A percentile compares a stretch with the other conserved stretches of the same genome.
Evolutionary conservation across 1,140 invertebrate genomes (phyloP).

Genomic region (Phocides pigmalion): DNA sequence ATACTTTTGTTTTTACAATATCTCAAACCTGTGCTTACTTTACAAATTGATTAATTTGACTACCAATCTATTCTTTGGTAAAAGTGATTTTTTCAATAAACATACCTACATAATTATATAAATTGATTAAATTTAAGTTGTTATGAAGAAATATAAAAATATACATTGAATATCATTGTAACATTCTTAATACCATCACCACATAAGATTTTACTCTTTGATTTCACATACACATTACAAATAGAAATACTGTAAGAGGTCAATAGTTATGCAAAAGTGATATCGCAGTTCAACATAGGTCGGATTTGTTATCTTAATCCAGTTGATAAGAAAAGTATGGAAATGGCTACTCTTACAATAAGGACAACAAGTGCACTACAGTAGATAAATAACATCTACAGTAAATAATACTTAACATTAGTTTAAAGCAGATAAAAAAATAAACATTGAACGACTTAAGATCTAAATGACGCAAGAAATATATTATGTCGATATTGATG

Average conservation of each 20-base stretch:
- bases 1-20: background rate
- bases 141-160: constrained; percentile 41
- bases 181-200: constrained; percentile 40
- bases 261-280: background rate
- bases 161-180: constrained; percentile 37
- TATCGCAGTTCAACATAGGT: constrained; percentile 15
- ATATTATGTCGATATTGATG: constrained; percentile 28
- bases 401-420: constrained; percentile 39
- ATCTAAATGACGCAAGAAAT: constrained; percentile 34
- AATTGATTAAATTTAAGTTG: constrained; percentile 29
- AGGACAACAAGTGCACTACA: constrained; percentile 9
- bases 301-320: constrained; percentile 11
- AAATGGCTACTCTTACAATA: constrained; percentile 11
- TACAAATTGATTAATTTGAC: constrained; percentile 21
- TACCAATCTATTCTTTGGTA: constrained; percentile 35
- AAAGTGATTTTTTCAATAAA: constrained; percentile 18
- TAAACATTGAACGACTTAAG: constrained; percentile 46
- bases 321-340: constrained; percentile 1
- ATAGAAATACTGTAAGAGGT: constrained; percentile 19
- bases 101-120: constrained; percentile 16
- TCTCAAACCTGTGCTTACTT: constrained; percentile 18
- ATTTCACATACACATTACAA: constrained; percentile 7
- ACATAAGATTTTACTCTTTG: constrained; percentile 18
- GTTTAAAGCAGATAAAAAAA: constrained; percentile 50
- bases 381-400: constrained; percentile 20